Evolutionary conservation across 2,888 invertebrate species (phyloP).

Genomic region (Acrobasis suavella): DNA sequence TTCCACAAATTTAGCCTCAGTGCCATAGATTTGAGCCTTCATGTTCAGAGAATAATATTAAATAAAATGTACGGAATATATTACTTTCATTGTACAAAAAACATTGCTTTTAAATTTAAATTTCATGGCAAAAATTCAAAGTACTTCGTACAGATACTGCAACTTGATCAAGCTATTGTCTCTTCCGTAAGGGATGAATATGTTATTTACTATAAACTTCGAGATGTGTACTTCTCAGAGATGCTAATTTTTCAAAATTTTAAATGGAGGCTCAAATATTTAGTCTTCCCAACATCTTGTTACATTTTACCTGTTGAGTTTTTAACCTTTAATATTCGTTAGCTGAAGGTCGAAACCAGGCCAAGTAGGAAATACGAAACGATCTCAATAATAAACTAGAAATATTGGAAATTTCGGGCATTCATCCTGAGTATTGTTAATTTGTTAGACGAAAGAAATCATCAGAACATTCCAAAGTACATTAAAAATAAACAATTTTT

Average conservation of each 20-base stretch:
- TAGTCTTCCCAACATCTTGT: conserved; percentile 8
- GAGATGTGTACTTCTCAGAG: too few species aligned
- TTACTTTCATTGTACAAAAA: not conserved
- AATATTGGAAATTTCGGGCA: conserved; percentile 13
- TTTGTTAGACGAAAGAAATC: not conserved
- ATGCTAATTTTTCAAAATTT: not conserved
- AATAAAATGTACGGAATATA: not conserved
- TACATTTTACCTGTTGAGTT: conserved; percentile 17
- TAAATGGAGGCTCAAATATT: conserved; percentile 1
- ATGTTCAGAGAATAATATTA: not conserved
- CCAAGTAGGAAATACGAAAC: conserved; percentile 19
- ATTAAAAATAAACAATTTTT: conserved; percentile 15
- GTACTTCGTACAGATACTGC: too few species aligned
- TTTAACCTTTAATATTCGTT: conserved; percentile 1
- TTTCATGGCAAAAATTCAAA: too few species aligned
- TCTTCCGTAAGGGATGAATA: too few species aligned
- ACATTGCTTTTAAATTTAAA: too few species aligned
- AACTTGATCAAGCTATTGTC: too few species aligned
- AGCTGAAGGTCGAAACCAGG: conserved; percentile 11
- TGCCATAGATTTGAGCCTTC: conserved; percentile 27
- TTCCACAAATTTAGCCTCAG: conserved; percentile 15
- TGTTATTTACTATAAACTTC: too few species aligned
- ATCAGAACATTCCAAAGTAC: conserved; percentile 24
- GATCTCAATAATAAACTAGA: conserved; percentile 18
- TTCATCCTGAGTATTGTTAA: conserved; percentile 15